Percentiles rank a stretch among this genome's conserved stretches.
Evolutionary conservation across 35 echinoderm and acorn worm species (phyloP).

Genomic region (Anneissia japonica): DNA sequence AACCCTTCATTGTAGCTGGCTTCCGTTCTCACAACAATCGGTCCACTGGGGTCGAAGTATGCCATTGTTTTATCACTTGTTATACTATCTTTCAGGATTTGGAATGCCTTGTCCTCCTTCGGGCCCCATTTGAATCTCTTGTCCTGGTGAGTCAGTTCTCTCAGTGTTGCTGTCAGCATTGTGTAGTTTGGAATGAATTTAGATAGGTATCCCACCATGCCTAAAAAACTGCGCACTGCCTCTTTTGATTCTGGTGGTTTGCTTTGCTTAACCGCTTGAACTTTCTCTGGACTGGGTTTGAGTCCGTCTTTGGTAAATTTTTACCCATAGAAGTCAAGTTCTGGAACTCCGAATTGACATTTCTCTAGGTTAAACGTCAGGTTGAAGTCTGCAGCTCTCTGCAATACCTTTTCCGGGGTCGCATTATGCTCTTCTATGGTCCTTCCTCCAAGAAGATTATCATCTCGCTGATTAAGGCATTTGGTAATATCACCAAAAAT

Average conservation of each 20-base stretch:
- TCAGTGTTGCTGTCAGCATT: constrained; percentile 29
- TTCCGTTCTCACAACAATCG: constrained; percentile 47
- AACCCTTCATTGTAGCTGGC: constrained; percentile 60
- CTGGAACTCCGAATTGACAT: constrained; percentile 33
- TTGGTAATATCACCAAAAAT: too few relatives aligned
- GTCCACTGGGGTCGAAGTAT: constrained; percentile 44
- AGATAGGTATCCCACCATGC: constrained; percentile 56
- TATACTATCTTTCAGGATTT: constrained; percentile 53
- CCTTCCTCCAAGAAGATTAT: too few relatives aligned
- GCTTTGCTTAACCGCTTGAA: constrained; percentile 34
- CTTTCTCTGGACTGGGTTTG: constrained; percentile 49
- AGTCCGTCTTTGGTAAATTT: constrained; percentile 62
- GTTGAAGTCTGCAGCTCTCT: constrained; percentile 45
- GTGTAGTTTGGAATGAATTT: constrained; percentile 55
- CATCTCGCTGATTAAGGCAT: too few relatives aligned
- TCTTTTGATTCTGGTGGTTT: too few relatives aligned
- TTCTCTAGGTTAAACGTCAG: constrained; percentile 52
- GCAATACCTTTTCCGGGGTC: constrained; percentile 16
- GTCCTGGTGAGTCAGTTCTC: constrained; percentile 32
- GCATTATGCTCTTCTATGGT: constrained; percentile 54
- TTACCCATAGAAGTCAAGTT: constrained; percentile 63
- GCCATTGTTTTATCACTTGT: constrained; percentile 39
- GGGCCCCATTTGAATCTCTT: constrained; percentile 43
- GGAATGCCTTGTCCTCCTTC: constrained; percentile 30
- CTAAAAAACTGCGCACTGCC: constrained; percentile 52